Conservation (phyloP, 2,797 vertebrate genomes). For the Ctenochaetus hawaiiensis region DNA sequence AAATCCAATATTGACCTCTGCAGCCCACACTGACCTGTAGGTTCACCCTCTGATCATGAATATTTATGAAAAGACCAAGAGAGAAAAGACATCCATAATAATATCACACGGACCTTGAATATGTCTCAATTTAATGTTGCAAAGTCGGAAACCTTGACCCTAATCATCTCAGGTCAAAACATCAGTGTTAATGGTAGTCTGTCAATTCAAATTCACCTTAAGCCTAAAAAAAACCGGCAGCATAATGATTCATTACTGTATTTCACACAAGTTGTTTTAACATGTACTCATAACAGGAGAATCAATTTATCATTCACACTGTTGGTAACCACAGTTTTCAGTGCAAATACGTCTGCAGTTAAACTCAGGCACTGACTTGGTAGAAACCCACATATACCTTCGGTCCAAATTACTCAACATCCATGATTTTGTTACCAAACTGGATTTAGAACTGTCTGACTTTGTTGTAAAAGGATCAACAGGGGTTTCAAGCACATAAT, state of each 20-base stretch:
- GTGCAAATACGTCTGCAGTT: neutral
- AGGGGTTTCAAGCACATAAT: conserved; percentile 1
- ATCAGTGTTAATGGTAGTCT: conserved; percentile 50
- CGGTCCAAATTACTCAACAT: neutral
- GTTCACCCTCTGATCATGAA: conserved; percentile 44
- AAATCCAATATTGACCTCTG: no score
- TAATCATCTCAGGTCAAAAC: conserved; percentile 46
- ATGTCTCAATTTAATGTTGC: conserved; percentile 36
- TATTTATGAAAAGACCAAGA: conserved; percentile 55
- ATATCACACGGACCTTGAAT: conserved; percentile 42
- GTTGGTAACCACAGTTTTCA: neutral
- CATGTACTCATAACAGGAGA: neutral
- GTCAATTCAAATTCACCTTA: conserved; percentile 40
- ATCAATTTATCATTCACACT: neutral
- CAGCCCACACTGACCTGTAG: conserved; percentile 35
- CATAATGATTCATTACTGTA: neutral
- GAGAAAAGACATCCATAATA: conserved; percentile 33
- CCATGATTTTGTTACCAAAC: conserved; percentile 1
- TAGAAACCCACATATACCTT: neutral
- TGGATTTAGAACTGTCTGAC: neutral
- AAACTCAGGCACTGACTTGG: neutral
- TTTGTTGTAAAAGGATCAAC: conserved; percentile 22
- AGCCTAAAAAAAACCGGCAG: conserved; percentile 2
- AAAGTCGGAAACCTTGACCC: conserved; percentile 58
- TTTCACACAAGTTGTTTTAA: neutral